Percentiles rank a stretch among this genome's conserved stretches.
Conservation (phyloP, 1,140 invertebrate genomes). For the Ips typographus region DNA sequence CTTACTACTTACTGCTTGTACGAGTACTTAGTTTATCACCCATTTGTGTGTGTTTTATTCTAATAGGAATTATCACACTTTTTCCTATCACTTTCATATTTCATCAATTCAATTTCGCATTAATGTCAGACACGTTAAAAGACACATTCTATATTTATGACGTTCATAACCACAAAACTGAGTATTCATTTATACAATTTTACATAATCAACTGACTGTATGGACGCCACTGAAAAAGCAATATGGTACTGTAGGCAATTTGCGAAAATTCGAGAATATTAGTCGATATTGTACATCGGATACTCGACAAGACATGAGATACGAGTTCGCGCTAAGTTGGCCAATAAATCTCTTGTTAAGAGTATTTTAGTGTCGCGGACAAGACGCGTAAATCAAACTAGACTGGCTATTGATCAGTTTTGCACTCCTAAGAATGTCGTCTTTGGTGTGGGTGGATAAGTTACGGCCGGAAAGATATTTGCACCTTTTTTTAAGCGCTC, state of each 20-base stretch:
- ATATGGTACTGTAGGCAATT: not conserved
- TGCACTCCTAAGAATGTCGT: constrained; percentile 30
- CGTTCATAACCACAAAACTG: too few species aligned
- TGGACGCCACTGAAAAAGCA: not conserved
- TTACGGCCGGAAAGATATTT: constrained; percentile 1
- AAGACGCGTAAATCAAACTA: constrained; percentile 36
- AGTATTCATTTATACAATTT: too few species aligned
- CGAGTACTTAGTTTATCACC: too few species aligned
- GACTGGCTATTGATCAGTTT: constrained; percentile 37
- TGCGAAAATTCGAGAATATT: constrained; percentile 30
- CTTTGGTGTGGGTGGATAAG: constrained; percentile 26
- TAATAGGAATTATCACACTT: too few species aligned
- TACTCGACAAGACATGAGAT: constrained; percentile 33
- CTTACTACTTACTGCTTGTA: too few species aligned
- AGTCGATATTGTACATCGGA: constrained; percentile 36
- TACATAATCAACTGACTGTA: too few species aligned
- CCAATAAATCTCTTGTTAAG: constrained; percentile 34
- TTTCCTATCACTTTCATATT: too few species aligned
- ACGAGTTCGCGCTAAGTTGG: constrained; percentile 34
- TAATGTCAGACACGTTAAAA: too few species aligned
- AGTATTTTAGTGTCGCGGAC: constrained; percentile 38
- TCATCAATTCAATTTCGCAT: too few species aligned
- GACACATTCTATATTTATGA: too few species aligned
- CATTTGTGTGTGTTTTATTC: too few species aligned
- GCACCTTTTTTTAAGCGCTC: too few species aligned